These are phyloP conservation scores for Sebastes nivosus DNA, from an alignment of 2,797 vertebrate species.

Conservation along the genomic window DNA sequence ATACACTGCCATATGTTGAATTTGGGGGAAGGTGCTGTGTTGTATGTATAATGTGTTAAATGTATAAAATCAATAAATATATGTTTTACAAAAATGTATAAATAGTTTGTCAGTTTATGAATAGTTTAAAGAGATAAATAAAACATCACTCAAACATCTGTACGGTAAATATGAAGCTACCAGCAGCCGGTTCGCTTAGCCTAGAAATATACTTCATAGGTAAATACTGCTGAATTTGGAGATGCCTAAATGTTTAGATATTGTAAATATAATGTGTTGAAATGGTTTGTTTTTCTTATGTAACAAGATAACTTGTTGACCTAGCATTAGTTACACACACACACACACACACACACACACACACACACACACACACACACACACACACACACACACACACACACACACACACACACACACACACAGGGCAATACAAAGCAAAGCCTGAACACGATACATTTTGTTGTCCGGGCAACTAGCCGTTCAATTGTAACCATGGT, in stretches of 20 bases:
- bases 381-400: background rate
- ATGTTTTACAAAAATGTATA: too few relatives aligned
- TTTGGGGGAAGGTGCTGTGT: too few relatives aligned
- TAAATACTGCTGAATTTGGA: background rate
- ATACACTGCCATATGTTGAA: too few relatives aligned
- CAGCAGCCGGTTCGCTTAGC: background rate
- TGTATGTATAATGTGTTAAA: too few relatives aligned
- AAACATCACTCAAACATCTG: too few relatives aligned
- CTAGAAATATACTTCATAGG: background rate
- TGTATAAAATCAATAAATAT: too few relatives aligned
- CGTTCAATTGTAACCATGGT: constrained; percentile 55
- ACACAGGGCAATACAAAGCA: constrained; percentile 16
- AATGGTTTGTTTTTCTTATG: background rate
- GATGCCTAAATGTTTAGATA: background rate
- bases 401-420: background rate
- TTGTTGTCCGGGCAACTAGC: constrained; percentile 47
- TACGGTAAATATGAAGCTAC: too few relatives aligned
- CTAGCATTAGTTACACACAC: background rate
- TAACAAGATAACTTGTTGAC: constrained; percentile 12
- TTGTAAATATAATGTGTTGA: background rate
- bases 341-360: background rate
- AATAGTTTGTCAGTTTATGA: too few relatives aligned
- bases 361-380: background rate
- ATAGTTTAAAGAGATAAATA: too few relatives aligned
- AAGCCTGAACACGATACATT: constrained; percentile 50